Base-by-base conservation (phyloP, 2,888 invertebrate species). In the Trissoscelio sp. region DNA sequence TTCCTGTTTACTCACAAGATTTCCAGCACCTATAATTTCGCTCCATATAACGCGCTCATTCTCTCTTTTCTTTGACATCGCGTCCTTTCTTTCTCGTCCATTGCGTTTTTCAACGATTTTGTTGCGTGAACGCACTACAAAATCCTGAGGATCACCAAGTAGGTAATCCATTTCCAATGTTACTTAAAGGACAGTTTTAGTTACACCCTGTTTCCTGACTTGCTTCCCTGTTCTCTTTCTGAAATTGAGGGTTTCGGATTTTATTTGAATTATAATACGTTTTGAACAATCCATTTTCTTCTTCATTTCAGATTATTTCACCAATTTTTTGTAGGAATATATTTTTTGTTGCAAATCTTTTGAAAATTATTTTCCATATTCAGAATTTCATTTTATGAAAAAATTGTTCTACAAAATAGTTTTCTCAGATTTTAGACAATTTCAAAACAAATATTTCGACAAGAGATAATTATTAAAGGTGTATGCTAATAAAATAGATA, bases 11-110 rank as follows among this genome's bases (percentile, higher is more conserved):
- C 88, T 82, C 87, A 85, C 81, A 86, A 88, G 88, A 90, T 91
- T 89, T 89, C 86, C 89, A 89, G 87, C 91, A 90, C 91, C 91
- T 91, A 90, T 91, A 90, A 90, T 90, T 90, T 91, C 87, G 79
- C 73, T 66, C 51, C 48, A 22, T 39, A 55, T 39, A 53, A 55
- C 57, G 48, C 51, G 46, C 51, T 51, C 72, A 51, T 51, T 78
- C 75, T 83, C 84, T 78, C 66, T 75, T 42, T 46, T 82, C 70
- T 84, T 70, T 74, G 55, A 60, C 67, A 60, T 57, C 67, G 79
- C 80, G 80, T 81, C 62, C 60, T 79, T 81, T 74, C 69, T 60
- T 66, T 51, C 67, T 55, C 62, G 37, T 39, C 58, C 73, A 58
- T 70, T 53, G 62, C 72, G 55, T 74, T 74, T 60, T 44, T 64